These are phyloP conservation scores for Dusona sp. DNA, from an alignment of 2,888 invertebrate genomes.

Conservation along the genomic window DNA sequence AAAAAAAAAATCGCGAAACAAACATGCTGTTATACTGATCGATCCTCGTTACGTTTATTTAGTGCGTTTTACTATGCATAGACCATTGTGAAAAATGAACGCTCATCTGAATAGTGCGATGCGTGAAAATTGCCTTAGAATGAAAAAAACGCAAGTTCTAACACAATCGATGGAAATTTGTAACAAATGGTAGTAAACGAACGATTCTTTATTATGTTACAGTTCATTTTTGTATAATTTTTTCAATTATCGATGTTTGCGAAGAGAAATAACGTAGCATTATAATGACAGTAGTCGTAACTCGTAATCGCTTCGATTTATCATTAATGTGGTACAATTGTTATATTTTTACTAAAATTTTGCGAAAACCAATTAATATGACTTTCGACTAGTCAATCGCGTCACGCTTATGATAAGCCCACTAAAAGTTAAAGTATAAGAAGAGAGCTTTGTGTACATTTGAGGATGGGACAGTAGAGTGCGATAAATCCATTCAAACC, in stretches of 20 bases:
- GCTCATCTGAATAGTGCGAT: not conserved
- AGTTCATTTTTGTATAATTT: slow-evolving; percentile 10
- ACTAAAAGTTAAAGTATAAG: slow-evolving; percentile 17
- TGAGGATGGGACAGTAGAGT: not conserved
- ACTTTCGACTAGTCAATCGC: slow-evolving; percentile 65
- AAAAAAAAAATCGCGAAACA: not conserved
- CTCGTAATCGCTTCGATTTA: slow-evolving; percentile 38
- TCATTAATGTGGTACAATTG: slow-evolving; percentile 33
- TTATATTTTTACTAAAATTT: slow-evolving; percentile 28
- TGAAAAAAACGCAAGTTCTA: not conserved
- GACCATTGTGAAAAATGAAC: not conserved
- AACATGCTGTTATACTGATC: too few relatives aligned
- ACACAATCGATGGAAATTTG: not conserved
- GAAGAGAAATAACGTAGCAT: not conserved
- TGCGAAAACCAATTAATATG: slow-evolving; percentile 46
- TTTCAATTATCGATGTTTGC: not conserved
- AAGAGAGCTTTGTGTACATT: slow-evolving; percentile 33
- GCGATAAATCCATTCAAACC: slow-evolving; percentile 8
- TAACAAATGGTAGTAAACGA: not conserved
- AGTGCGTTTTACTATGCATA: not conserved
- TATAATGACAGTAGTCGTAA: not conserved
- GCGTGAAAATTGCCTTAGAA: not conserved
- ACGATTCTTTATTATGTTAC: not conserved
- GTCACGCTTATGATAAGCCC: slow-evolving; percentile 50
- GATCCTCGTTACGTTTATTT: not conserved